Evolutionary conservation across 2,113 vertebrate genomes (phyloP), one percentile per base, ranked within the genome.

Genomic region (Aegithalos caudatus): DNA sequence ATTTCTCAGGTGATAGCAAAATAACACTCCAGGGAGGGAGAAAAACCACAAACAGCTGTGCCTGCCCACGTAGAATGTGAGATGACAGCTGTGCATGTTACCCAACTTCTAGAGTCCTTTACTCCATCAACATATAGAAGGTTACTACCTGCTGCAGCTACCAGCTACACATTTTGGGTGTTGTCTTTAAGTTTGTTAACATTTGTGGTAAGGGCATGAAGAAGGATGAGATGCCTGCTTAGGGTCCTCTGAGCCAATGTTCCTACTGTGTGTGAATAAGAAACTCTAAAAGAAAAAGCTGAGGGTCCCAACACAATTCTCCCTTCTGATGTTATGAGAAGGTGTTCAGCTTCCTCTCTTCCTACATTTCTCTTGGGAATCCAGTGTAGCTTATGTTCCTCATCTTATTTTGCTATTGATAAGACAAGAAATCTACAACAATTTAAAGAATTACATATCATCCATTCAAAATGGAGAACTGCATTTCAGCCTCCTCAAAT

Each of bases 21-120:
- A 50, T 25, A 77, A 86, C 0, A 0, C 42, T 24, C 23, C 0
- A 1, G 33, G 33, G 29, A 86, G 45, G n/a, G 38, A 38, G 42
- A 13, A 80, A 95, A 92, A 20, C 95, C 92, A 81, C 74, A 54
- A 50, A 16, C 82, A 95, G 38, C 62, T 95, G 82, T 40, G 16
- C 37, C 71, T 93, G 53, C 35, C n/a, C 2, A 0, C 10, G 24
- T 35, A 35, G 67, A 70, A 86, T 77, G 29, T 38, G 60, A 86
- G 60, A 38, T 37, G 53, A 56, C 58, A 50, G 28, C 47, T 66
- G 8, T 17, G 50, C 2, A 1, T 10, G 12, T 67, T 48, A 67
- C 40, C 3, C 22, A 81, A 5, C 10, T 45, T 82, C 28, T 35
- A 31, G 40, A 40, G 31, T 33, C 37, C 37, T 57, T 80, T 15